Evolutionary conservation across 2,888 invertebrate species (phyloP).

Genomic region (Celastrina argiolus): DNA sequence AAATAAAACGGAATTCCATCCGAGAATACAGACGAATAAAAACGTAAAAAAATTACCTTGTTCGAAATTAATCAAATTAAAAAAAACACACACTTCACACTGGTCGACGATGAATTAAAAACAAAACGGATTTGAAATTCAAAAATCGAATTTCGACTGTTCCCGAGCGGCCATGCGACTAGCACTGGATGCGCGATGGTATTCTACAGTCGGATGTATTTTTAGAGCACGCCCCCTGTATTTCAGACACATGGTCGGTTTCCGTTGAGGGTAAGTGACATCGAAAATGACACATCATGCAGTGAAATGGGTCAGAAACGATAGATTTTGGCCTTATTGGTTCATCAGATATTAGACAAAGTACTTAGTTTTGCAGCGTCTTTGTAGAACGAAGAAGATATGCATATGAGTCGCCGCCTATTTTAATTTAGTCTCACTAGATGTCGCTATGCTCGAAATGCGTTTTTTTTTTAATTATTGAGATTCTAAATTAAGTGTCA

Average conservation of each 20-base stretch:
- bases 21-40: neutral
- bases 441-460: no score
- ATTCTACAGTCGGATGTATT: conserved; percentile 56
- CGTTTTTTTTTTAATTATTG: no score
- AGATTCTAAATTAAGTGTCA: no score
- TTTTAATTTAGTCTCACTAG: no score
- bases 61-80: conserved; percentile 26
- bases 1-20: neutral
- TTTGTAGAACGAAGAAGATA: no score
- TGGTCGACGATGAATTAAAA: neutral
- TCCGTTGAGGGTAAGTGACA: conserved; percentile 54
- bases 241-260: conserved; percentile 50
- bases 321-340: neutral
- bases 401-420: no score
- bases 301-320: neutral
- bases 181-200: conserved; percentile 51
- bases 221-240: conserved; percentile 75
- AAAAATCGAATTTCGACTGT: conserved; percentile 30
- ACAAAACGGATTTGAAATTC: conserved; percentile 36
- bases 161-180: conserved; percentile 51
- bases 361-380: no score
- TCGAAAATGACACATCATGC: neutral
- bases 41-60: conserved; percentile 20
- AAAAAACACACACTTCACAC: conserved; percentile 21
- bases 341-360: no score